Evolutionary conservation across 2,113 vertebrate genomes (phyloP).

Genomic region (Brachyhypopomus occidentalis): DNA sequence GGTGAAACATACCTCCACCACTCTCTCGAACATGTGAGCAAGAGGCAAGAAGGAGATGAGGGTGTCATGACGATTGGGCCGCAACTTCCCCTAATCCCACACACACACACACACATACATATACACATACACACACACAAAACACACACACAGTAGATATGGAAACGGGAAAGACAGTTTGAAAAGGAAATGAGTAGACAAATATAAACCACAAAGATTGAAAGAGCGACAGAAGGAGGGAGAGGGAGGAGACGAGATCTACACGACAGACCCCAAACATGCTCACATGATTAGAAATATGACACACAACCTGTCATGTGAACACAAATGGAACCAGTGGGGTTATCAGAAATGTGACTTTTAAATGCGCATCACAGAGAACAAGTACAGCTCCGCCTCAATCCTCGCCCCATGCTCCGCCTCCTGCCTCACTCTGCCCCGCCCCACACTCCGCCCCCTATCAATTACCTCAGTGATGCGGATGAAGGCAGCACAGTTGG

Average conservation of each 20-base stretch:
- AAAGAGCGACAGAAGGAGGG: neutral
- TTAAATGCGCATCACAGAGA: no score
- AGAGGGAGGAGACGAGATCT: no score
- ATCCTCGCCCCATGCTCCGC: no score
- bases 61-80: conserved; percentile 74
- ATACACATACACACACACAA: conserved; percentile 20
- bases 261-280: no score
- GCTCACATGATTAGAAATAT: no score
- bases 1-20: conserved; percentile 86
- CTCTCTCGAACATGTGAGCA: conserved; percentile 96
- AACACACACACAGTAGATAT: conserved; percentile 34
- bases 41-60: conserved; percentile 96
- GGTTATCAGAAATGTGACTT: no score
- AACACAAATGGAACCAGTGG: no score
- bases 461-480: conserved; percentile 86
- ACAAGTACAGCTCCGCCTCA: no score
- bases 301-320: no score
- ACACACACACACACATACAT: conserved; percentile 17
- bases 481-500: conserved; percentile 88
- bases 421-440: neutral
- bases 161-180: conserved; percentile 35
- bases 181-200: conserved; percentile 38
- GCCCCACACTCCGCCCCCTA: neutral
- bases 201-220: conserved; percentile 1
- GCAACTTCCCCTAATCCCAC: conserved; percentile 69